A percentile compares a stretch with the other conserved stretches of the same genome.
Conservation (phyloP, 1,140 invertebrate genomes). For the Drosophila serrata region DNA sequence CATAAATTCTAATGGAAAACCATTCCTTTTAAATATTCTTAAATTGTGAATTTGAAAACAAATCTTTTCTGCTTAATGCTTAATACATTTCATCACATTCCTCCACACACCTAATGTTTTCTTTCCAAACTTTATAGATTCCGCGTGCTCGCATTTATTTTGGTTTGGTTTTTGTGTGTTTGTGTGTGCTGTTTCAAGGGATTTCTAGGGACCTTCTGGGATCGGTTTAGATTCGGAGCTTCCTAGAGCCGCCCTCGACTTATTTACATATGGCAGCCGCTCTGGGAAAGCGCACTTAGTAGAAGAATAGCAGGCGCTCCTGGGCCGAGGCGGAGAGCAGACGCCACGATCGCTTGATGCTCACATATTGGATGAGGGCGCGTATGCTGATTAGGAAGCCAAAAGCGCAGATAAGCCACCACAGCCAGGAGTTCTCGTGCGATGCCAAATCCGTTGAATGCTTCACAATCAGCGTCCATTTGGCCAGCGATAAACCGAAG, state of each 20-base stretch:
- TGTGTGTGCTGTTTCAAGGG: slow-evolving; percentile 21
- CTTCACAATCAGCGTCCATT: slow-evolving; percentile 97
- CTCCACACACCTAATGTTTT: slow-evolving; percentile 3
- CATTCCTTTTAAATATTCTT: neutral
- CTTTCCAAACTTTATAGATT: neutral
- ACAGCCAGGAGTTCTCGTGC: slow-evolving; percentile 94
- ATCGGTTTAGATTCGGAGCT: slow-evolving; percentile 30
- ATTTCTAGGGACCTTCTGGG: slow-evolving; percentile 27
- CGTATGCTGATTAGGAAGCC: slow-evolving; percentile 95
- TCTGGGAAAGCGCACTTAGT: slow-evolving; percentile 86
- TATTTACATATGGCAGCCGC: slow-evolving; percentile 66
- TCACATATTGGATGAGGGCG: slow-evolving; percentile 95
- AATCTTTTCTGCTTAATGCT: neutral
- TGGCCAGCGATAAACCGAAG: slow-evolving; percentile 95
- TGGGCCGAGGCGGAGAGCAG: slow-evolving; percentile 93
- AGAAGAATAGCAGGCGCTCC: slow-evolving; percentile 94
- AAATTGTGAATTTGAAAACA: slow-evolving; percentile 4
- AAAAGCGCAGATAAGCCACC: slow-evolving; percentile 96
- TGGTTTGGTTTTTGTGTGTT: slow-evolving; percentile 21
- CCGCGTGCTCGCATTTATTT: slow-evolving; percentile 35
- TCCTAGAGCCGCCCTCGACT: slow-evolving; percentile 43
- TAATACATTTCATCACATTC: slow-evolving; percentile 20
- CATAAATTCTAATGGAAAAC: neutral
- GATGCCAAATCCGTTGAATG: slow-evolving; percentile 94
- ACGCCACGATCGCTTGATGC: slow-evolving; percentile 95